Evolutionary conservation across 2,113 vertebrate genomes (phyloP).

Genomic region (Puffinus mauretanicus): DNA sequence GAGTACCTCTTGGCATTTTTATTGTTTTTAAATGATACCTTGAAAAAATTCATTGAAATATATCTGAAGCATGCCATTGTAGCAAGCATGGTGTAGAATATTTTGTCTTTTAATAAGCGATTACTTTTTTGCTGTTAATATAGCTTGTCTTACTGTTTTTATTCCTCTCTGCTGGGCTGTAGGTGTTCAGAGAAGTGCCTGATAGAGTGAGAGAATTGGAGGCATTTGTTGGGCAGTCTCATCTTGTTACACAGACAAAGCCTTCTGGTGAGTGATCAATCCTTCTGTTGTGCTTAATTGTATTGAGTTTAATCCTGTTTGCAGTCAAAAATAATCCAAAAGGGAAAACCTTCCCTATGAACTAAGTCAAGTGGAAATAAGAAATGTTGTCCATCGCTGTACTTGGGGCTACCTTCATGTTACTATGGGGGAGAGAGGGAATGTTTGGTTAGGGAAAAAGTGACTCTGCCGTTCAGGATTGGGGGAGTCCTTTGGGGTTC

Average conservation of each 20-base stretch:
- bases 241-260: conserved; percentile 68
- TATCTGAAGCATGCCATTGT: neutral
- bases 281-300: neutral
- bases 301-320: neutral
- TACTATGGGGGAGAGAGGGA: neutral
- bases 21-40: neutral
- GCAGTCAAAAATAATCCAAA: neutral
- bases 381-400: neutral
- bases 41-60: neutral
- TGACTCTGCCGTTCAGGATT: neutral
- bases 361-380: neutral
- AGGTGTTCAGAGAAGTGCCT: conserved; percentile 83
- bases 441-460: neutral
- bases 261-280: conserved; percentile 65
- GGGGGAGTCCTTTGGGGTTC: neutral
- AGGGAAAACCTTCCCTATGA: neutral
- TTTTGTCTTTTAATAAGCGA: neutral
- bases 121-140: neutral
- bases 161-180: neutral
- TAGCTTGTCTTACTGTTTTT: neutral
- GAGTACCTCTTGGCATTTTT: neutral
- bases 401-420: neutral
- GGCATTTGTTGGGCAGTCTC: conserved; percentile 68
- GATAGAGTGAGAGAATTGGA: conserved; percentile 81
- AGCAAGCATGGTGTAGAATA: neutral